A percentile compares a stretch with the other conserved stretches of the same genome.
These are phyloP conservation scores for Halcyon chelicuti DNA, from an alignment of 2,797 vertebrate species.

Conservation along the genomic window DNA sequence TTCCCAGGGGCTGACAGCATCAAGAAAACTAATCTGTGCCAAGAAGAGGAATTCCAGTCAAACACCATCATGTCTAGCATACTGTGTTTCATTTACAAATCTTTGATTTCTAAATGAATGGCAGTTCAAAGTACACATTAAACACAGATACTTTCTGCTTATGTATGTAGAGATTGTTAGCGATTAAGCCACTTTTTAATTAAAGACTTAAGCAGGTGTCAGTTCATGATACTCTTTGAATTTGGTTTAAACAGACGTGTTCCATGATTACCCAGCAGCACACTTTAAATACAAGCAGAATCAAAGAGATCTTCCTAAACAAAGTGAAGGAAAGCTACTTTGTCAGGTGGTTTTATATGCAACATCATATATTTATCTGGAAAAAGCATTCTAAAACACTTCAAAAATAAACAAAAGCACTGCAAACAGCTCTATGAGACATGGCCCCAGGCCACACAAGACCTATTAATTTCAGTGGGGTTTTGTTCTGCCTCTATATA, in stretches of 20 bases:
- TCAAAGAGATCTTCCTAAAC: conserved; percentile 47
- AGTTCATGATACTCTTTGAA: conserved; percentile 14
- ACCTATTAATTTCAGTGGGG: neutral
- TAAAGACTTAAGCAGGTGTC: conserved; percentile 64
- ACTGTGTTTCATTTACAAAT: conserved; percentile 50
- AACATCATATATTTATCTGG: neutral
- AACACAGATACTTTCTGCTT: conserved; percentile 46
- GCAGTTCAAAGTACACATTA: conserved; percentile 61
- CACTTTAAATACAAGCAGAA: conserved; percentile 12
- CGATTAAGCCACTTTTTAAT: conserved; percentile 64
- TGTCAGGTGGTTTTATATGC: neutral
- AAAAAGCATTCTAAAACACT: neutral
- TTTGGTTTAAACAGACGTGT: conserved; percentile 18
- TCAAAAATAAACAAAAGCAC: neutral
- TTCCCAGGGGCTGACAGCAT: neutral
- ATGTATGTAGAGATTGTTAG: conserved; percentile 37
- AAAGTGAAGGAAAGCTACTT: neutral
- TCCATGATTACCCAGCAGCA: neutral
- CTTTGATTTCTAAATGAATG: conserved; percentile 61
- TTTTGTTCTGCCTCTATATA: neutral
- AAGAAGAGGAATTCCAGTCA: conserved; percentile 40
- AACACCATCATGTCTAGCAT: neutral
- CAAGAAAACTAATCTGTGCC: neutral
- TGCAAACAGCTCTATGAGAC: neutral
- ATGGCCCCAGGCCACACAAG: neutral